These are phyloP conservation scores for Halocaridina rubra DNA, from an alignment of 2,888 invertebrate species.

Conservation along the genomic window DNA sequence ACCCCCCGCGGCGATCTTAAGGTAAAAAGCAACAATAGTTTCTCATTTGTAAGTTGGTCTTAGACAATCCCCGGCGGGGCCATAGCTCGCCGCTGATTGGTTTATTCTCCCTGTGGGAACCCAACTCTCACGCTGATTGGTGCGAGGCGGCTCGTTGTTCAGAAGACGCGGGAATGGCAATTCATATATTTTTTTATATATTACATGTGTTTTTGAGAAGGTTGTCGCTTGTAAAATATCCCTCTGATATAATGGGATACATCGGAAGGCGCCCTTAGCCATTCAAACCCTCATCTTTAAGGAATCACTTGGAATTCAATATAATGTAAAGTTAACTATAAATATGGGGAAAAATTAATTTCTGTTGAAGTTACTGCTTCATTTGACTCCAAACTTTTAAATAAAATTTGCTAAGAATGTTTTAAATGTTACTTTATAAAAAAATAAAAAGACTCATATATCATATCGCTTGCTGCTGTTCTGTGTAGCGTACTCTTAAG, in stretches of 20 bases:
- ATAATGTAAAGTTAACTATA: neutral
- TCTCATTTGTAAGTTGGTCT: conserved; percentile 63
- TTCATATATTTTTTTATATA: conserved; percentile 26
- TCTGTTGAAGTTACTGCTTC: too few species aligned
- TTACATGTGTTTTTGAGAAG: conserved; percentile 12
- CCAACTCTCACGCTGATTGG: conserved; percentile 44
- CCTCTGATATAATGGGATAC: neutral
- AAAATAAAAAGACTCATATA: too few species aligned
- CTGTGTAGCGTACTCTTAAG: too few species aligned
- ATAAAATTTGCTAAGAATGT: too few species aligned
- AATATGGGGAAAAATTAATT: too few species aligned
- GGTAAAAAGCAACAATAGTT: conserved; percentile 50
- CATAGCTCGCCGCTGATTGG: conserved; percentile 59
- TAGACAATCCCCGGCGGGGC: conserved; percentile 54
- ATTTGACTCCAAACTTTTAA: too few species aligned
- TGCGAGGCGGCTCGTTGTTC: conserved; percentile 13
- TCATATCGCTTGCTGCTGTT: too few species aligned
- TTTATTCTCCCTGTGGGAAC: conserved; percentile 59
- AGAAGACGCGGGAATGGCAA: conserved; percentile 38
- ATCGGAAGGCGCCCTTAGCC: too few species aligned
- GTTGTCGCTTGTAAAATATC: neutral
- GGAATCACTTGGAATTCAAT: neutral
- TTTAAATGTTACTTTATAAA: too few species aligned
- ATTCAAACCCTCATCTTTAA: too few species aligned
- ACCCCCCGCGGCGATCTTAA: conserved; percentile 29